phyloP scores from a whole-genome alignment of 23 tunicate genomes.

The Clavelina lepadiformis region DNA sequence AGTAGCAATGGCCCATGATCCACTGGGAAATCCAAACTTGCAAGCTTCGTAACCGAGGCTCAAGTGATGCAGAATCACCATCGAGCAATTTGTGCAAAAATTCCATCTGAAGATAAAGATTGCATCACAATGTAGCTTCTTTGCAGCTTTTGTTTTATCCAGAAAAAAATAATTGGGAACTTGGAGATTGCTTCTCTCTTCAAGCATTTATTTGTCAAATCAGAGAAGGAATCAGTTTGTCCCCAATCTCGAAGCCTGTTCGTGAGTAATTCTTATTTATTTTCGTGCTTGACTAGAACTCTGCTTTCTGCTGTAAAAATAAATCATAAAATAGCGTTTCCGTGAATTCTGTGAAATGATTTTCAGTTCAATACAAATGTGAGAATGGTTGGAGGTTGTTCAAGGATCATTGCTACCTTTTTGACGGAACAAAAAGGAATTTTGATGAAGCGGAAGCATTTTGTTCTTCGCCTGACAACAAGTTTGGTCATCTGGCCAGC shows the following conservation, averaged over 20 bases:
- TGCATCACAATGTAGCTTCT: no score
- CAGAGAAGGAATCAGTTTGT: slow-evolving; percentile 45
- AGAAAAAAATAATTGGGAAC: slow-evolving; percentile 60
- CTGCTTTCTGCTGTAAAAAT: no score
- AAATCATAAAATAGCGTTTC: no score
- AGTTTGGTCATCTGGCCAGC: slow-evolving; percentile 45
- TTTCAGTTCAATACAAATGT: slow-evolving; percentile 48
- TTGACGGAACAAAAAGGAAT: slow-evolving; percentile 8
- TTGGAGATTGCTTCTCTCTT: slow-evolving; percentile 37
- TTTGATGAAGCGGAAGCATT: slow-evolving; percentile 42
- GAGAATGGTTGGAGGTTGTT: slow-evolving; percentile 56
- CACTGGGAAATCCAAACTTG: no score
- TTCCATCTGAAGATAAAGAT: no score
- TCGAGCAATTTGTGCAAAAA: no score
- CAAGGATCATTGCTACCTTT: slow-evolving; percentile 41
- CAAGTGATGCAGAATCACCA: no score
- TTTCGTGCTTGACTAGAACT: neutral
- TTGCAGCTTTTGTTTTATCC: no score
- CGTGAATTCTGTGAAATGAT: neutral
- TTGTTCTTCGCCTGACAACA: slow-evolving; percentile 16
- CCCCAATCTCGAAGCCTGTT: slow-evolving; percentile 33
- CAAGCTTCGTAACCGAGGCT: no score
- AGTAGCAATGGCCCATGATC: no score
- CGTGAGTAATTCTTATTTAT: slow-evolving; percentile 13
- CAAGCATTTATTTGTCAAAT: slow-evolving; percentile 64